phyloP scores from a whole-genome alignment of 2,797 vertebrate species.

The Phaenicophaeus curvirostris region DNA sequence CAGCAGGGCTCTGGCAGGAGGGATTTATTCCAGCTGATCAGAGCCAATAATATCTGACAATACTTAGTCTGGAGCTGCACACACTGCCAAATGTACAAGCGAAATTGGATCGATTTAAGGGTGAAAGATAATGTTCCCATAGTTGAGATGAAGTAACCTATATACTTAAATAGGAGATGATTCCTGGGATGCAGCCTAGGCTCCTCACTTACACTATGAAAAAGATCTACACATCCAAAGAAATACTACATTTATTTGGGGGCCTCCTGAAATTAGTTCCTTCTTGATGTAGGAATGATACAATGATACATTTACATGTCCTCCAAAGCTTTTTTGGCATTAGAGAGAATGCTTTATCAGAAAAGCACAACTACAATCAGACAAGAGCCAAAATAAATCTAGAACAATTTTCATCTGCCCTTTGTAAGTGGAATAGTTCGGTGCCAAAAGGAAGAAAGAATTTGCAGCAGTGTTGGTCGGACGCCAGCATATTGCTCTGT shows the following conservation, averaged over 20 bases:
- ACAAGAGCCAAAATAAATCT: background rate
- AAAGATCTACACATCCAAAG: background rate
- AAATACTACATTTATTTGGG: background rate
- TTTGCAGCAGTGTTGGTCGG: background rate
- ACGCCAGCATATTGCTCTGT: background rate
- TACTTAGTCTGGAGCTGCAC: background rate
- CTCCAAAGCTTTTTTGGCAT: background rate
- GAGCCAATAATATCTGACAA: background rate
- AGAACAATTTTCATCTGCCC: conserved; percentile 25
- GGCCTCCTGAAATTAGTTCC: background rate
- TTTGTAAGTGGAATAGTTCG: background rate
- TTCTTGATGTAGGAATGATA: background rate
- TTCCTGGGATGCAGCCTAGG: background rate
- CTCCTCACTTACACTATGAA: background rate
- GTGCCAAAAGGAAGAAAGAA: conserved; percentile 34
- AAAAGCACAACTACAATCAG: background rate
- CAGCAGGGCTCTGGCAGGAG: background rate
- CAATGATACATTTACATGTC: background rate
- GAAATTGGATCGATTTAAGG: background rate
- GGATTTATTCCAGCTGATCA: background rate
- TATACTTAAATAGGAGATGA: background rate
- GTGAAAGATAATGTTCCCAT: background rate
- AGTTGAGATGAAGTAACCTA: background rate
- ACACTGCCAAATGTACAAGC: background rate
- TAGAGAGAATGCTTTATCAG: background rate